Evolutionary conservation across 2,797 vertebrate species (phyloP), one percentile per base, ranked within the genome.

Genomic region (Lagodon rhomboides): DNA sequence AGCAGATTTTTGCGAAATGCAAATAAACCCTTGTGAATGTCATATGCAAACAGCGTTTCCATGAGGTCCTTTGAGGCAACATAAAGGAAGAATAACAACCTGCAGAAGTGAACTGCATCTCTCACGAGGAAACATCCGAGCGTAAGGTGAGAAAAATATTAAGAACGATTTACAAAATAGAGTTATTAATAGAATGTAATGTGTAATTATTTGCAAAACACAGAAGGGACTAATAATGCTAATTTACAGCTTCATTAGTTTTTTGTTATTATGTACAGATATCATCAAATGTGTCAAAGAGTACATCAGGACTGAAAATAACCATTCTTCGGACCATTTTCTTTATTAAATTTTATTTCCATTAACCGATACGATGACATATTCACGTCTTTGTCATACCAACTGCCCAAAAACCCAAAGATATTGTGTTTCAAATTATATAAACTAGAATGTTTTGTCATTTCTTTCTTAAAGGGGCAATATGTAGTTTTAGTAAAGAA

Each of bases 11-110:
- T 55, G 20, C 23, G 4, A 50, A 66, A 43, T 59, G 13, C n/a
- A 75, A 64, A 58, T 30, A 4, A 4, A 41, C 2, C 51, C 50
- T 23, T 17, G 22, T 12, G 17, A 15, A 12, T 3, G 30, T 44
- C 49, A 34, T 47, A 62, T 56, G 54, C 74, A 68, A 58, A 78
- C 3, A 43, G 6, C 5, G 72, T 81, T 84, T 81, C 63, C 75
- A 84, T 86, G 61, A 47, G n/a, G 1, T 7, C 12, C 30, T 20
- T 49, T 27, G 3, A 3, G 25, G 60, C 0, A 1, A 50, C 8
- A 3, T 3, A 25, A 70, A 59, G 44, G 22, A 1, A 41, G n/a
- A 12, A 18, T 12, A 23, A 46, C 16, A 30, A 22, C 30, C 23
- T 23, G 30, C 49, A 59, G 65, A 23, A 50, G 30, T 23, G 5